A percentile compares a stretch with the other conserved stretches of the same genome.
Conservation (phyloP, 2,888 invertebrate species). For the Barypeithes pellucidus region DNA sequence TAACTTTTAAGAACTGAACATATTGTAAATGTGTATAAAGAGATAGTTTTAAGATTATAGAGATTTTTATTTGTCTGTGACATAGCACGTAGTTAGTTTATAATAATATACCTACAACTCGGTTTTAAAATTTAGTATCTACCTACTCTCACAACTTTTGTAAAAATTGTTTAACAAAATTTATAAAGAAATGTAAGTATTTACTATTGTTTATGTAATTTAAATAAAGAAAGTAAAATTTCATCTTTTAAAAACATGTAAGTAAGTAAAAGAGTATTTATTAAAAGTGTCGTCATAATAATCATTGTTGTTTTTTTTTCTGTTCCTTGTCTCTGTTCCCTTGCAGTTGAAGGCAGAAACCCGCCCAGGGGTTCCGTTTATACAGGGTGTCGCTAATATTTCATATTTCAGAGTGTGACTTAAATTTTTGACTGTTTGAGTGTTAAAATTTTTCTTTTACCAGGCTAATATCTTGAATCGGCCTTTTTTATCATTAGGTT, state of each 20-base stretch:
- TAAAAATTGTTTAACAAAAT: conserved; percentile 13
- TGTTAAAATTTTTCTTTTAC: too few species aligned
- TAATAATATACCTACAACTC: background rate
- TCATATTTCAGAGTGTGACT: too few species aligned
- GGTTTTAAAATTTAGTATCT: background rate
- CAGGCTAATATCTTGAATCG: too few species aligned
- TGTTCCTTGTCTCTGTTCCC: background rate
- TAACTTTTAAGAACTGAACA: conserved; percentile 16
- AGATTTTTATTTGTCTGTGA: conserved; percentile 38
- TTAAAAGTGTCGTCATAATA: conserved; percentile 30
- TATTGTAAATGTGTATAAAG: conserved; percentile 21
- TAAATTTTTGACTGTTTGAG: too few species aligned
- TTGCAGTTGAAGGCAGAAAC: too few species aligned
- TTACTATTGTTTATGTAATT: conserved; percentile 8
- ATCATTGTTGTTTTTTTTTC: background rate
- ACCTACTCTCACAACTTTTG: conserved; percentile 1
- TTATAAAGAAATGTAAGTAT: background rate
- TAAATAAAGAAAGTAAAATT: conserved; percentile 7
- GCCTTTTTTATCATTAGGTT: too few species aligned
- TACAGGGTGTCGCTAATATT: too few species aligned
- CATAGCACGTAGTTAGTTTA: conserved; percentile 6
- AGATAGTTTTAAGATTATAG: conserved; percentile 27
- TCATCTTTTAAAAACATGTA: conserved; percentile 23
- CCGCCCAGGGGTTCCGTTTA: too few species aligned
- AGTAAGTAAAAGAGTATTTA: conserved; percentile 27